Percentiles rank a stretch among this genome's conserved stretches.
Conservation (phyloP, 2,888 invertebrate genomes). For the Tetranychus truncatus region DNA sequence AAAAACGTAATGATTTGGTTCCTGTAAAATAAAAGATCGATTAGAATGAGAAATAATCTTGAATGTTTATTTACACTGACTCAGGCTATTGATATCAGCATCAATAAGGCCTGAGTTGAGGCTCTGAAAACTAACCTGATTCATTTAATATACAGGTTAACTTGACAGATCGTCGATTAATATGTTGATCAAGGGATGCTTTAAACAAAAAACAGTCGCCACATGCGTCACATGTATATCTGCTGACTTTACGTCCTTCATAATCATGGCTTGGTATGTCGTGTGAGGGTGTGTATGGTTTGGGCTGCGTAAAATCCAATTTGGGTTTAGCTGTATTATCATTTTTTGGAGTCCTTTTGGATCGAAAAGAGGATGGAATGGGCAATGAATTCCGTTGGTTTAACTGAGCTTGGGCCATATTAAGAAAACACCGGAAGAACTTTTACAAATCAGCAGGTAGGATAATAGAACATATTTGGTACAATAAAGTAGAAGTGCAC, state of each 20-base stretch:
- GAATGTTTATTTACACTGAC: not conserved
- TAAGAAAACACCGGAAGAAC: not conserved
- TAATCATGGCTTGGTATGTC: constrained; percentile 4
- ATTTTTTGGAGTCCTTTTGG: not conserved
- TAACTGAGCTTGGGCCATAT: not conserved
- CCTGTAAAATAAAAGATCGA: not conserved
- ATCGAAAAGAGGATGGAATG: not conserved
- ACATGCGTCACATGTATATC: not conserved
- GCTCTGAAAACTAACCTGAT: not conserved
- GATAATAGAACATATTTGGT: not conserved
- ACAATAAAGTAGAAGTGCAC: not conserved
- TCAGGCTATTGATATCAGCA: not conserved
- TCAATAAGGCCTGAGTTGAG: not conserved
- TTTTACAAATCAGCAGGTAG: not conserved
- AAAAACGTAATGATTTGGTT: not conserved
- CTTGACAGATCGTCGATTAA: not conserved
- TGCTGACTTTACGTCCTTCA: not conserved
- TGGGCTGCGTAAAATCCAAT: not conserved
- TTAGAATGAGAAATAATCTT: not conserved
- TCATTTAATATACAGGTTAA: not conserved
- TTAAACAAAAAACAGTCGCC: constrained; percentile 5
- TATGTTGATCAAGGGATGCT: not conserved
- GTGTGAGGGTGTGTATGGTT: not conserved
- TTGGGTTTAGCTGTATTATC: not conserved
- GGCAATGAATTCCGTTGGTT: not conserved